Conservation (phyloP, 2,797 vertebrate genomes). For the Chromis chromis region DNA sequence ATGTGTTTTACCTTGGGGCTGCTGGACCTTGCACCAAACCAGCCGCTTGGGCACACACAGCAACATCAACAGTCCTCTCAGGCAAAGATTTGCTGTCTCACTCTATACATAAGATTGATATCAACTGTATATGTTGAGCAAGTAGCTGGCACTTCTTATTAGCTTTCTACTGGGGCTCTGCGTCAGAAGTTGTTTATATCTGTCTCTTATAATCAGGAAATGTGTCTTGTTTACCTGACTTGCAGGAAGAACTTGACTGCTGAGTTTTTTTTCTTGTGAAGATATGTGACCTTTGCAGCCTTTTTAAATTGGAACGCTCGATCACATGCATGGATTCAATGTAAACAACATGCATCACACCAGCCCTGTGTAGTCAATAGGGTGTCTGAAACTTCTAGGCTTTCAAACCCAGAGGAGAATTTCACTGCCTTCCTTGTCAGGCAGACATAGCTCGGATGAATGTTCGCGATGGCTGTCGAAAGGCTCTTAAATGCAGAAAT, state of each 20-base stretch:
- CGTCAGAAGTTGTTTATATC: slow-evolving; percentile 48
- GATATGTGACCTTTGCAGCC: slow-evolving; percentile 29
- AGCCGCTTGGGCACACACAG: slow-evolving; percentile 43
- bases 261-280: slow-evolving; percentile 30
- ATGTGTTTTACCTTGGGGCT: slow-evolving; percentile 72
- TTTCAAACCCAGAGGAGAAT: neutral
- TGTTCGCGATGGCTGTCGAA: slow-evolving; percentile 15
- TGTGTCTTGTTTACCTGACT: slow-evolving; percentile 49
- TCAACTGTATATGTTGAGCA: slow-evolving; percentile 43
- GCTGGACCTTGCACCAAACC: slow-evolving; percentile 53
- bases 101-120: slow-evolving; percentile 36
- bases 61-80: slow-evolving; percentile 42
- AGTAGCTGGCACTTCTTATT: slow-evolving; percentile 52
- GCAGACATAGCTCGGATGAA: slow-evolving; percentile 16
- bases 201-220: slow-evolving; percentile 51
- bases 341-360: slow-evolving; percentile 33
- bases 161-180: slow-evolving; percentile 31
- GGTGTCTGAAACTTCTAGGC: slow-evolving; percentile 16
- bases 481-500: slow-evolving; percentile 27
- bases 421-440: slow-evolving; percentile 24
- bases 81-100: slow-evolving; percentile 39
- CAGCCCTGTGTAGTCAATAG: neutral
- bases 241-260: slow-evolving; percentile 40
- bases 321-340: slow-evolving; percentile 18
- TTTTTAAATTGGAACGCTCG: slow-evolving; percentile 39